Evolutionary conservation across 2,888 invertebrate species (phyloP), one percentile per base, ranked within the genome.

Genomic region (Neria commutata): DNA sequence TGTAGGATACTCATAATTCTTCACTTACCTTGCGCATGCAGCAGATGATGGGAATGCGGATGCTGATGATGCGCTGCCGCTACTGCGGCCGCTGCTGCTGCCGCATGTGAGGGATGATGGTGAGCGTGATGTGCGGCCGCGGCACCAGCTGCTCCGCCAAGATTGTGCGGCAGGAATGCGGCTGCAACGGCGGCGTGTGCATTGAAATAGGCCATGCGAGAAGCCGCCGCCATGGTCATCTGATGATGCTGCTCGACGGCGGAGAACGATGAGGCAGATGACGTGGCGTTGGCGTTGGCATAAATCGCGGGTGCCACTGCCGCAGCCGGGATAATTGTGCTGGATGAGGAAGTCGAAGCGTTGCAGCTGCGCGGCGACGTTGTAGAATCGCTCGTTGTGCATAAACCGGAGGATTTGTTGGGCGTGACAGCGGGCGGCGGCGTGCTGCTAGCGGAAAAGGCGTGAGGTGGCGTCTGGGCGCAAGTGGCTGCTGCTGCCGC

Each of bases 131-230:
- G 71, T 59, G 67, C 67, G 50, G 74, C 73, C 49, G 74, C 73
- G 47, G 84, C 86, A n/a, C 67, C 66, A 54, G 86, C 87, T 16
- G 61, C 58, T 17, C 62, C 63, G 23, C 61, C 62, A 42, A 87
- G 88, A 72, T 87, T 86, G 74, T 89, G 89, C 25, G 92, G 92
- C 72, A 93, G 82, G 82, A 93, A 93, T 48, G 93, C 93, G 16
- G 93, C 93, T 8, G 92, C 93, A 48, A 93, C 93, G n/a, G 94
- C 93, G 42, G 94, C 93, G 79, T 94, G 93, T 52, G 93, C 93
- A 83, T 94, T 94, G 82, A 94, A 91, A 81, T 94, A 94, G 58
- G 92, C 92, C 87, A 94, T 93, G 42, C 94, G 85, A 72, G 90
- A 90, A 54, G 89, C 89, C 37, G 82, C 82, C 51, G 81, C 81